These are phyloP conservation scores for Electrona antarctica DNA, from an alignment of 2,113 vertebrate species.

Conservation along the genomic window DNA sequence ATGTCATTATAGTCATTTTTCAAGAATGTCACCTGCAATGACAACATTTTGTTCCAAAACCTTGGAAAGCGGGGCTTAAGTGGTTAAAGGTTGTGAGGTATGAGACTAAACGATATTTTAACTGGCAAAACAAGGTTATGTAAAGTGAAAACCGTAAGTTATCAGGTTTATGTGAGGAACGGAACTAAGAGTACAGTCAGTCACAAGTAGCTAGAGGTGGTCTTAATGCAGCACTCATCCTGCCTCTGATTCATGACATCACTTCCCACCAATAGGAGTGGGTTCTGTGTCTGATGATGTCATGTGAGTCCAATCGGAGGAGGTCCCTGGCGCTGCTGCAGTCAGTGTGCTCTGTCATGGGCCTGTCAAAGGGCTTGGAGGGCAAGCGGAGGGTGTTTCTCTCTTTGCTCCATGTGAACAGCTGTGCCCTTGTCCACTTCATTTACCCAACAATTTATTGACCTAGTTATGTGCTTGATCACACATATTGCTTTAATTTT, in stretches of 20 bases:
- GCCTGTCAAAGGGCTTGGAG: conserved; percentile 41
- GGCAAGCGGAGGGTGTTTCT: conserved; percentile 55
- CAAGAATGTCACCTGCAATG: too few species aligned
- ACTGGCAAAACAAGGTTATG: conserved; percentile 11
- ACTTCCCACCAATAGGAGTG: conserved; percentile 68
- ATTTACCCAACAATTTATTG: conserved; percentile 49
- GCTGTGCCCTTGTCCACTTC: conserved; percentile 64
- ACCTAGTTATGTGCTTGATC: conserved; percentile 32
- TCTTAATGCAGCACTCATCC: conserved; percentile 40
- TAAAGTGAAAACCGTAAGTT: conserved; percentile 49
- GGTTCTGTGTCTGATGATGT: conserved; percentile 71
- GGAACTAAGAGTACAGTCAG: conserved; percentile 26
- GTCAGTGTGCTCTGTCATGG: conserved; percentile 50
- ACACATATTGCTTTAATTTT: background rate
- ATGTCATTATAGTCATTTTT: too few species aligned
- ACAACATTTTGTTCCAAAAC: too few species aligned
- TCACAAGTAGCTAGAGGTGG: conserved; percentile 51
- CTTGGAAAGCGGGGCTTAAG: too few species aligned
- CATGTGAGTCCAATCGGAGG: conserved; percentile 72
- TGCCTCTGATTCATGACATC: conserved; percentile 71
- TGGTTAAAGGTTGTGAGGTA: too few species aligned
- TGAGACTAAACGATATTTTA: background rate
- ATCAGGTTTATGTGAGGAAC: conserved; percentile 24
- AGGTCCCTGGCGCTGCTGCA: conserved; percentile 45
- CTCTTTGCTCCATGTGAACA: conserved; percentile 48